Conservation (phyloP, 2,797 vertebrate genomes). For the Sebastolobus altivelis region DNA sequence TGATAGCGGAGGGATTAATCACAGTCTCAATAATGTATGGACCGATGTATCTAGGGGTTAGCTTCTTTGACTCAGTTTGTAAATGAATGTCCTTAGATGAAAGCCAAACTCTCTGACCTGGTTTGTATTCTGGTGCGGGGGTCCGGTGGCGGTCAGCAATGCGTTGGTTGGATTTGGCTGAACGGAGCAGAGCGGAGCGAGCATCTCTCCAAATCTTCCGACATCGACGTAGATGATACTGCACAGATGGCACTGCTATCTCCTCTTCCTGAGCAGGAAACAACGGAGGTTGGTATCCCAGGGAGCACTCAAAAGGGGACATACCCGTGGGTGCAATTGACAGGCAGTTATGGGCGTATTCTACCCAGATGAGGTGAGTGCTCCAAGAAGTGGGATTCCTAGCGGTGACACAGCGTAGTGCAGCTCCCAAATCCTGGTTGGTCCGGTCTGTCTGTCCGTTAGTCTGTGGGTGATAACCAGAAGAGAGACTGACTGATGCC, state of each 20-base stretch:
- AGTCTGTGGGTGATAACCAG: no score
- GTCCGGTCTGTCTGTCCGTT: no score
- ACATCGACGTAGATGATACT: neutral
- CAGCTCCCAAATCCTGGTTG: no score
- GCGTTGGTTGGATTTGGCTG: fast-evolving
- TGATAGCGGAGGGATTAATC: neutral
- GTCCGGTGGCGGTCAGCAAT: neutral
- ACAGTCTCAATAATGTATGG: neutral
- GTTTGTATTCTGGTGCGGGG: neutral
- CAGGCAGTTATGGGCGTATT: neutral
- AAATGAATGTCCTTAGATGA: neutral
- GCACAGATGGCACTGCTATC: neutral
- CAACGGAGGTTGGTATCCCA: neutral
- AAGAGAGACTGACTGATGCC: no score
- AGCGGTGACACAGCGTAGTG: no score
- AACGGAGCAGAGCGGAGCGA: neutral
- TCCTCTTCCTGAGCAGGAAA: neutral
- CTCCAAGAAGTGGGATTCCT: neutral
- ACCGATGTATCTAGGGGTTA: neutral
- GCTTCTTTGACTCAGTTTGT: neutral
- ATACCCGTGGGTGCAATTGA: neutral
- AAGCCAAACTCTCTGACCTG: neutral
- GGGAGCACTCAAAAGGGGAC: neutral
- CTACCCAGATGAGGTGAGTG: neutral
- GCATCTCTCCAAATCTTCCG: neutral